Evolutionary conservation across 1,140 invertebrate genomes (phyloP).

Genomic region (Dryas iulia): DNA sequence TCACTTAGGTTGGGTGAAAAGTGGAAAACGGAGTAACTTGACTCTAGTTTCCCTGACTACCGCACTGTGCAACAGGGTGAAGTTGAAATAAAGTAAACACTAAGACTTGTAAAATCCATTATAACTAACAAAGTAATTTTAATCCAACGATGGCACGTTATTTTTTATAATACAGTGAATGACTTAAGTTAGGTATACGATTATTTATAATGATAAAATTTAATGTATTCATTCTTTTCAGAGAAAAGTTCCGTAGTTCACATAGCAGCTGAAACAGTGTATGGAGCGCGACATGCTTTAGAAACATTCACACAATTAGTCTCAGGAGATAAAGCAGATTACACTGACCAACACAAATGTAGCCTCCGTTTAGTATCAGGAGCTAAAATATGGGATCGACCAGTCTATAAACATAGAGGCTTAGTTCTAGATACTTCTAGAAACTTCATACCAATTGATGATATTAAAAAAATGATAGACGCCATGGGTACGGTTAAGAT

Average conservation of each 20-base stretch:
- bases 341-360: conserved; percentile 39
- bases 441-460: conserved; percentile 86
- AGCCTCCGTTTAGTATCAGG: conserved; percentile 56
- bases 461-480: conserved; percentile 86
- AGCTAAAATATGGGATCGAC: conserved; percentile 84
- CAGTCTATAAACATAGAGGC: conserved; percentile 86
- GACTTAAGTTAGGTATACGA: not conserved
- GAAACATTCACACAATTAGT: conserved; percentile 88
- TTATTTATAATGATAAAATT: not conserved
- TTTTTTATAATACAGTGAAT: not conserved
- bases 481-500: conserved; percentile 91
- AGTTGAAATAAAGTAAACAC: too few species aligned
- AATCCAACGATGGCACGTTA: not conserved
- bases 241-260: conserved; percentile 78
- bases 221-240: conserved; percentile 43
- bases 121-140: not conserved
- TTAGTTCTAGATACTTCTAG: conserved; percentile 88
- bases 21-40: too few species aligned
- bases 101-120: too few species aligned
- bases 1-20: too few species aligned
- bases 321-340: conserved; percentile 62
- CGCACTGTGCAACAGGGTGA: too few species aligned
- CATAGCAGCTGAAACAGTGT: conserved; percentile 85
- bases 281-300: conserved; percentile 87
- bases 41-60: too few species aligned